Conservation (phyloP, 2,113 vertebrate species). For the Trogon melanurus region DNA sequence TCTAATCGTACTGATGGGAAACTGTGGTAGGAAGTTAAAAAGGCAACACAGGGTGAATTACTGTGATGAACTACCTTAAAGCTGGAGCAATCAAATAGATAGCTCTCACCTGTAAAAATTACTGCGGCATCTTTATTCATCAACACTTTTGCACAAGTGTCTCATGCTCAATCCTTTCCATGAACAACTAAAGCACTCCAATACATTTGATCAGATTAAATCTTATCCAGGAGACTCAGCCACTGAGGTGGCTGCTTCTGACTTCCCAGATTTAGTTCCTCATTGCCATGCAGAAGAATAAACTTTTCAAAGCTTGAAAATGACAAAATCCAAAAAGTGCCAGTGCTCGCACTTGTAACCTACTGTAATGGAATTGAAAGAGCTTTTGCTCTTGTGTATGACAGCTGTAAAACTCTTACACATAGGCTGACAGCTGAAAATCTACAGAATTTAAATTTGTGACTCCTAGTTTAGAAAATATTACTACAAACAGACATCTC, state of each 20-base stretch:
- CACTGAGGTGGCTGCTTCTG: constrained; percentile 16
- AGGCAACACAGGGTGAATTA: constrained; percentile 76
- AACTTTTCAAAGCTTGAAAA: constrained; percentile 56
- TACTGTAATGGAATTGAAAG: neutral
- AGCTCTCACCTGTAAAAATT: constrained; percentile 81
- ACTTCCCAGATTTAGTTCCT: constrained; percentile 74
- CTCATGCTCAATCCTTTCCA: constrained; percentile 36
- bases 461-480: neutral
- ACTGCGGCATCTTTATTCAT: constrained; percentile 77
- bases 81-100: constrained; percentile 82
- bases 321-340: neutral
- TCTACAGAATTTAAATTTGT: neutral
- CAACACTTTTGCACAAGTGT: constrained; percentile 69
- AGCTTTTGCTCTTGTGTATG: neutral
- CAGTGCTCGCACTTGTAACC: neutral
- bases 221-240: constrained; percentile 21
- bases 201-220: constrained; percentile 80
- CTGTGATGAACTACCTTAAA: constrained; percentile 78
- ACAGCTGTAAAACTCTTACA: neutral
- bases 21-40: constrained; percentile 66
- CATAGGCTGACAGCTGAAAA: neutral
- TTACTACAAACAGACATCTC: neutral
- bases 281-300: constrained; percentile 23
- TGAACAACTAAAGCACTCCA: constrained; percentile 73
- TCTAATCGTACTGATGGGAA: constrained; percentile 84